Evolutionary conservation across 2,888 invertebrate species (phyloP), one percentile per base, ranked within the genome.

Genomic region (Andrena marginata): DNA sequence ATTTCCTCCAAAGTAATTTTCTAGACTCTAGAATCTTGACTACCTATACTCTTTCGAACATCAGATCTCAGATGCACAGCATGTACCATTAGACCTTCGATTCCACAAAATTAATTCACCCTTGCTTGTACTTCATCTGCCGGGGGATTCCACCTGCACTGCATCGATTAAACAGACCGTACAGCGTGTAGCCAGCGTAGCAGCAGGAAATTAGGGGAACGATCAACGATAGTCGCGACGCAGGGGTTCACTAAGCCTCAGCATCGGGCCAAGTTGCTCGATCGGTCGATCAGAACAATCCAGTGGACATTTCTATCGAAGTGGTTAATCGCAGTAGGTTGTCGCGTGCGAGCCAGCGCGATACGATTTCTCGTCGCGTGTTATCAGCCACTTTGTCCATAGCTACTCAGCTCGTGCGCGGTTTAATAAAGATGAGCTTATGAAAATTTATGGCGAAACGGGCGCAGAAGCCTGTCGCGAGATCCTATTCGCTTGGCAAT

Each of bases 341-440:
- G n/a, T 70, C 33, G 60, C 71, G 62, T 42, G 35, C 23, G 68
- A 26, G 54, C 5, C 5, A 8, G 23, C 35, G 29, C n/a, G 67
- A 54, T 29, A 48, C 51, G 7, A 82, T 65, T 78, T 81, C 23
- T 48, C 69, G 65, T 63, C 67, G 81, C 80, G 65, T 42, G 76
- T 77, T 74, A 78, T 65, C 77, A 79, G 84, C 85, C 79, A 80
- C 77, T 84, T 84, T 82, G 85, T 82, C 79, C 74, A 31, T 56
- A 51, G 68, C 56, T 65, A 83, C 77, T 77, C 20, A 60, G 81
- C 72, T 81, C 73, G 78, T 76, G 72, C 71, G 26, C 64, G 80
- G 71, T 88, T 88, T 88, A 88, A 88, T 88, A 88, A 88, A 88
- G 87, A 88, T 85, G 87, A 86, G 88, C 88, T 88, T 88, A 88